Evolutionary conservation across 2,797 vertebrate species (phyloP), one percentile per base, ranked within the genome.

Genomic region (Sebastes hubbsi): DNA sequence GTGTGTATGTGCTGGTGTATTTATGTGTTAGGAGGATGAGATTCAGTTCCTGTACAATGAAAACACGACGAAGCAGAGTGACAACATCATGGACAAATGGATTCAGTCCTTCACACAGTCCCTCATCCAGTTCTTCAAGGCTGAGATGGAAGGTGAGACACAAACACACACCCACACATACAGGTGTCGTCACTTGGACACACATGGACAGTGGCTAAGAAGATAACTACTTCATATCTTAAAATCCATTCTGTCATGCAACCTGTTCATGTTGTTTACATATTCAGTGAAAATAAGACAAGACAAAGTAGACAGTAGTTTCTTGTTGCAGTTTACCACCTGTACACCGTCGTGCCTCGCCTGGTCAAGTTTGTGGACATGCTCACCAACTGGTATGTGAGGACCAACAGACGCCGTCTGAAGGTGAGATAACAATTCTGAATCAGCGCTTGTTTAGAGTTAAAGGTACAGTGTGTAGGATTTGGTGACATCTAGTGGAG

Each of bases 341-440:
- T 99, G 24, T 99, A 99, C 88, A 98, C 97, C 0, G 98, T 99
- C 55, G 98, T 99, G 38, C 99, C 99, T 56, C 97, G 96, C 60
- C 95, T 99, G 22, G 98, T 99, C 89, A 99, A 97, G 94, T 99
- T 98, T 92, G 97, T 99, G 78, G 98, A 99, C 92, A 94, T 97
- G 95, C 96, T 99, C 74, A 99, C 99, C 88, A 99, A 99, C 90
- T 99, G 99, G 99, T 99, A 99, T 4, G 97, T 99, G 77, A 95
- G 99, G 88, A 99, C 96, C 94, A 99, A 99, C 94, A 97, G 98
- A 72, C 96, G 97, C 82, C 96, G 99, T 13, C 94, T 99, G 65
- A 99, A 99, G 97, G 99, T 99, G 94, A 93, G 96, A 75, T 36
- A 34, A 18, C 22, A 10, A 4, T 14, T 64, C 24, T 12, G 24